Evolutionary conservation across 2,888 invertebrate genomes (phyloP), one percentile per base, ranked within the genome.

Genomic region (Athrips mouffetella): DNA sequence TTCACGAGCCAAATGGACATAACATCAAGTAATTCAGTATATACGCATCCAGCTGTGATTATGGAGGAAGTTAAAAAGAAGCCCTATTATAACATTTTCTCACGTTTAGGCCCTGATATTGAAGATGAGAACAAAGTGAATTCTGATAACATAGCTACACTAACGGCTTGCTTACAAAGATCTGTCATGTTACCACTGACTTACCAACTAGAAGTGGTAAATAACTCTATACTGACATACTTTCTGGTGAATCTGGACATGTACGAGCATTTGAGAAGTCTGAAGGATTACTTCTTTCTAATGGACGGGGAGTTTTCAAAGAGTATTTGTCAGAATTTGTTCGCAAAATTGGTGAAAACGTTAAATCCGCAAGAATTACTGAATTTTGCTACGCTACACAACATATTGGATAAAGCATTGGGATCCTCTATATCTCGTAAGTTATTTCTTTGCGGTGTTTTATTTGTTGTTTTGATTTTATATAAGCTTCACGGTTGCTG

Each of bases 271-370:
- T 85, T 95, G 56, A 90, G 91, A 37, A 93, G 92, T 70, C 75
- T 95, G n/a, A 90, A 94, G 39, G 92, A 93, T 66, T 95, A 93
- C 62, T 95, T 93, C 71, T 94, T 95, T 61, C 70, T 95, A 18
- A 89, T 94, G 86, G 94, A 95, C 59, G 95, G 95, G 0, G 94
- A 95, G 73, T 95, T 95, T 72, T 92, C 92, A 0, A 90, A 91
- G 25, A 91, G 91, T 57, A 91, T 95, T 11, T 94, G 93, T 27
- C 90, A 91, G 44, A 92, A 92, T 55, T 76, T 95, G 50, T 94
- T 94, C 55, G 83, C 89, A 0, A 91, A 91, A 53, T 72, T 95
- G 45, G 91, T 92, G 47, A 89, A 89, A n/a, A 92, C 91, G 0
- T 76, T 91, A 21, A 88, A 89, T 59, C 94, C 94, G 0, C 83